Evolutionary conservation across 1,140 invertebrate species (phyloP).

Genomic region (Tetramorium simillimum): DNA sequence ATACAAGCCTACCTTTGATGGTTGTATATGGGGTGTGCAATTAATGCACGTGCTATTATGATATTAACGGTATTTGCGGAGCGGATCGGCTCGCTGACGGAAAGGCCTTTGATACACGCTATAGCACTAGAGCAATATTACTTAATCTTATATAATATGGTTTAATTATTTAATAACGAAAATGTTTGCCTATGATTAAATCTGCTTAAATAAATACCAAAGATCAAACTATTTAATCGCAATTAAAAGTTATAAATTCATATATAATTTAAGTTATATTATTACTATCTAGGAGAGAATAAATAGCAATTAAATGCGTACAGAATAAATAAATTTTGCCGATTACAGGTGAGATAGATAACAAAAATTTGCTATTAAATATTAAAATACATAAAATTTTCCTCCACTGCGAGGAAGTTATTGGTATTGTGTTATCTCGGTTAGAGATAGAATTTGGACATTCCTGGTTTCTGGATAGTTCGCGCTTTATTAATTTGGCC

Average conservation of each 20-base stretch:
- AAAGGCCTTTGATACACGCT: conserved; percentile 24
- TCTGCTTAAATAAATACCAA: not conserved
- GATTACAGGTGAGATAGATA: not conserved
- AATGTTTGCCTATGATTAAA: not conserved
- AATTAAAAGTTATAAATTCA: not conserved
- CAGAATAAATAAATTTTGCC: not conserved
- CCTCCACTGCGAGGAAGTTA: not conserved
- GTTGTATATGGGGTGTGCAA: conserved; percentile 30
- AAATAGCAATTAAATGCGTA: not conserved
- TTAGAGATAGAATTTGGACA: not conserved
- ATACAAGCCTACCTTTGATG: conserved; percentile 53
- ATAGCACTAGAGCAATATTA: not conserved
- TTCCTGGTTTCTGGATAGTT: not conserved
- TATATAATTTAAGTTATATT: not conserved
- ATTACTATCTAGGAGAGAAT: not conserved
- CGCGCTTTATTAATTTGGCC: not conserved
- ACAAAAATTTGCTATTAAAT: not conserved
- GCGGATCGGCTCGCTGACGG: conserved; percentile 6
- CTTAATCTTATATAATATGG: conserved; percentile 20
- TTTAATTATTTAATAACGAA: conserved; percentile 9
- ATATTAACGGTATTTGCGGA: conserved; percentile 55
- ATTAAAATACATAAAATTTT: not conserved
- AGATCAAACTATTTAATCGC: not conserved
- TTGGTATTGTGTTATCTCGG: not conserved
- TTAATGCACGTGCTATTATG: conserved; percentile 43